Percentiles rank a stretch among this genome's conserved stretches.
Evolutionary conservation across 2,113 vertebrate genomes (phyloP).

Genomic region (Aix galericulata): DNA sequence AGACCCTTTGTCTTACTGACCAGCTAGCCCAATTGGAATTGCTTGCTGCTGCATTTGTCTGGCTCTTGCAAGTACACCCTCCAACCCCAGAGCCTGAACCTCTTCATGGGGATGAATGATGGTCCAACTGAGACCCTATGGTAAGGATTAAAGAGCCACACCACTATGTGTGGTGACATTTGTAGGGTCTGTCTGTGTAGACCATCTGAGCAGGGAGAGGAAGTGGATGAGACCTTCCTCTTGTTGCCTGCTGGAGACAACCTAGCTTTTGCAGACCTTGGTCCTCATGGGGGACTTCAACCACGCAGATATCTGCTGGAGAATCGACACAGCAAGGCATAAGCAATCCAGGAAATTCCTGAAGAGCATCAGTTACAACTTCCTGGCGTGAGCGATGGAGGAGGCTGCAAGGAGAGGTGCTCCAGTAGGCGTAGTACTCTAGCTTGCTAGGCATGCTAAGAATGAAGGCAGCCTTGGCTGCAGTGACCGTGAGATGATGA

Average conservation of each 20-base stretch:
- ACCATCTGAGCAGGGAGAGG: neutral
- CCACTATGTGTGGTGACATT: neutral
- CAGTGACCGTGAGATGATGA: neutral
- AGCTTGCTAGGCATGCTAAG: neutral
- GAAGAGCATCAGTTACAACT: neutral
- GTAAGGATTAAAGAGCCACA: neutral
- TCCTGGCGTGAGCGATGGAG: neutral
- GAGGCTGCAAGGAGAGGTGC: neutral
- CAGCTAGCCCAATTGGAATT: neutral
- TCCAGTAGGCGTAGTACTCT: neutral
- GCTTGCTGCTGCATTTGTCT: neutral
- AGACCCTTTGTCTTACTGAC: neutral
- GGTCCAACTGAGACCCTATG: neutral
- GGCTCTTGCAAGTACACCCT: neutral
- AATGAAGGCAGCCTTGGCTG: neutral
- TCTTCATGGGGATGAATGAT: neutral
- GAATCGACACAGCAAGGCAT: neutral
- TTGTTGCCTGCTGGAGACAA: neutral
- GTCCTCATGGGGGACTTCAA: neutral
- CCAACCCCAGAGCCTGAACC: neutral
- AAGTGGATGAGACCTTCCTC: neutral
- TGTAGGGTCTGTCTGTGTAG: neutral
- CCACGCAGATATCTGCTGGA: accelerated
- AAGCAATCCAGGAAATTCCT: neutral
- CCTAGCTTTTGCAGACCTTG: neutral